These are phyloP conservation scores for Aleiodes alternator DNA, from an alignment of 2,888 invertebrate genomes.

Conservation along the genomic window DNA sequence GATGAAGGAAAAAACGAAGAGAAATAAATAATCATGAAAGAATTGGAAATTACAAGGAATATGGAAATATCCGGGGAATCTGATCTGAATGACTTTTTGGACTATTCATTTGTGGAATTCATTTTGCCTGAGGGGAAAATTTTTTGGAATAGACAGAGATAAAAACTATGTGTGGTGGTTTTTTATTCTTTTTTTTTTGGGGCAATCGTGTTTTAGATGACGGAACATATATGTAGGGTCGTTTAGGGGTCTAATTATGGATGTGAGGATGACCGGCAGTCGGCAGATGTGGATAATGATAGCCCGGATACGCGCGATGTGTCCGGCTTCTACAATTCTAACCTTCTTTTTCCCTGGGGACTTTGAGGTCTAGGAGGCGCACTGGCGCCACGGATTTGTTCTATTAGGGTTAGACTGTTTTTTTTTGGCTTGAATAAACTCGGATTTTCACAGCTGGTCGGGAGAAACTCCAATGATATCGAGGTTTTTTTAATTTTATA, in stretches of 20 bases:
- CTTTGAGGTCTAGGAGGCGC: conserved; percentile 42
- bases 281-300: conserved; percentile 73
- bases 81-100: conserved; percentile 25
- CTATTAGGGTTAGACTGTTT: conserved; percentile 50
- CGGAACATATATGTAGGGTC: conserved; percentile 62
- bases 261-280: conserved; percentile 59
- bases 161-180: conserved; percentile 58
- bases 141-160: conserved; percentile 57
- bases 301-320: conserved; percentile 67
- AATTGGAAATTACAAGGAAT: conserved; percentile 26
- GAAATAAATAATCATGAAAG: conserved; percentile 34
- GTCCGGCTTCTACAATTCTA: conserved; percentile 59
- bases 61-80: conserved; percentile 32
- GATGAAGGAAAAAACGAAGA: conserved; percentile 30
- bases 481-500: background rate
- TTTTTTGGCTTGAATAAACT: conserved; percentile 33
- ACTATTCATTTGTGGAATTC: conserved; percentile 18
- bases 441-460: conserved; percentile 42
- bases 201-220: conserved; percentile 60
- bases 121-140: background rate
- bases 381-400: conserved; percentile 53
- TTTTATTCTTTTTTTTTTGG: background rate
- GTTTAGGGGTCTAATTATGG: conserved; percentile 60
- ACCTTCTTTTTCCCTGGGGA: conserved; percentile 44
- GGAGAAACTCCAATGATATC: conserved; percentile 13